A percentile compares a stretch with the other conserved stretches of the same genome.
phyloP scores from a whole-genome alignment of 1,140 invertebrate species.

The Papilio helenus region DNA sequence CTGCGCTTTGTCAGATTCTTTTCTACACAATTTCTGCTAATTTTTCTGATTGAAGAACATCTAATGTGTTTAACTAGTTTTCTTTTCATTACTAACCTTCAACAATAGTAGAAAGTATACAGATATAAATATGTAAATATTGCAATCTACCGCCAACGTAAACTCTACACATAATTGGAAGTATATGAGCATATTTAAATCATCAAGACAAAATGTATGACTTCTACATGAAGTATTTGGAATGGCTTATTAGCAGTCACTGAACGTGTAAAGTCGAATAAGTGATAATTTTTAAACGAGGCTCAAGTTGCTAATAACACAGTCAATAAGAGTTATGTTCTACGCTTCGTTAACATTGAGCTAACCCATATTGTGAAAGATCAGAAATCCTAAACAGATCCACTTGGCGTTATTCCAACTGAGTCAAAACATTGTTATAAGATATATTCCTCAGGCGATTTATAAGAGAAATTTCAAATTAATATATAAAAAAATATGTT shows the following conservation, averaged over 20 bases:
- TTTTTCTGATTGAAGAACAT: too few species aligned
- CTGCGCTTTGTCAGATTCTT: too few species aligned
- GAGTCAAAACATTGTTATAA: conserved; percentile 5
- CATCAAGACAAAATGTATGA: neutral
- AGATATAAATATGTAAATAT: too few species aligned
- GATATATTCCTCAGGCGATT: neutral
- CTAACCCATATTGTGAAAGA: neutral
- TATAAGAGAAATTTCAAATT: neutral
- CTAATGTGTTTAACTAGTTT: too few species aligned
- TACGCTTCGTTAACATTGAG: conserved; percentile 14
- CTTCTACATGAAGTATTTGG: neutral
- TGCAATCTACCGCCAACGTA: too few species aligned
- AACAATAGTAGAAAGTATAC: too few species aligned
- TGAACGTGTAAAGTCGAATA: neutral
- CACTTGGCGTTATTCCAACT: conserved; percentile 7
- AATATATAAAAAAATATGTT: neutral
- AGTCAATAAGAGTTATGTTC: conserved; percentile 24
- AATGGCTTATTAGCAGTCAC: neutral
- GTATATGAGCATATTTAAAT: too few species aligned
- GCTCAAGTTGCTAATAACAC: neutral
- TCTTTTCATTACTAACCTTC: too few species aligned
- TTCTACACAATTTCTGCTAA: too few species aligned
- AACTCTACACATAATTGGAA: neutral
- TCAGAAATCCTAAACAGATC: conserved; percentile 12
- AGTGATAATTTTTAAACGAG: neutral